Evolutionary conservation across 1,140 invertebrate species (phyloP).

Genomic region (Calephelis virginiensis): DNA sequence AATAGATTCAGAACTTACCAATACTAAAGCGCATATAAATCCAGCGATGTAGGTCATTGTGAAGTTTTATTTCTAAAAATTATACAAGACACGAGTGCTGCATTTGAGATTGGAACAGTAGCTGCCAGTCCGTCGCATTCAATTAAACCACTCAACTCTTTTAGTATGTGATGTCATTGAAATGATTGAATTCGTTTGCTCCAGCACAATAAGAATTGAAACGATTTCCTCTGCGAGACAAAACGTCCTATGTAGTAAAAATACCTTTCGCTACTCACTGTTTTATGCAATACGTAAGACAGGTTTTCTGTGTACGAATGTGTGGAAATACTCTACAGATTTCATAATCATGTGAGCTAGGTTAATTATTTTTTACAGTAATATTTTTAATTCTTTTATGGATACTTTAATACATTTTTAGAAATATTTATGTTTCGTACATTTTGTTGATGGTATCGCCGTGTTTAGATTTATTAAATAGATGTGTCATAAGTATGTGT

Average conservation of each 20-base stretch:
- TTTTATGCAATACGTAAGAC: neutral
- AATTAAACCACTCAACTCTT: conserved; percentile 66
- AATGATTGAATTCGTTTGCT: conserved; percentile 36
- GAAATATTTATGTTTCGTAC: no score
- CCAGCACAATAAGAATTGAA: conserved; percentile 34
- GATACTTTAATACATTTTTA: no score
- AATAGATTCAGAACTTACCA: conserved; percentile 48
- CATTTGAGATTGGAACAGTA: conserved; percentile 56
- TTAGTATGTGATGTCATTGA: conserved; percentile 68
- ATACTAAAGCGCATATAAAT: conserved; percentile 55
- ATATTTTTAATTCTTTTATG: neutral
- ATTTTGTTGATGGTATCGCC: no score
- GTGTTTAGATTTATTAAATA: no score
- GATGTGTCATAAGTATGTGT: no score
- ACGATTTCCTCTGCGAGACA: conserved; percentile 23
- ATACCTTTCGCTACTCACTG: neutral
- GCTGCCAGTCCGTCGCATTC: conserved; percentile 52
- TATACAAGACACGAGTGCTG: conserved; percentile 48
- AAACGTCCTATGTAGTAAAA: neutral
- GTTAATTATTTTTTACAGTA: neutral
- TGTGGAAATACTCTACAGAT: neutral
- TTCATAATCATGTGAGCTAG: conserved; percentile 3
- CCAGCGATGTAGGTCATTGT: conserved; percentile 52
- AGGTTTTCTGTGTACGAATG: neutral
- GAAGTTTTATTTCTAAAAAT: conserved; percentile 34